These are phyloP conservation scores for Sepioteuthis lessoniana DNA, from an alignment of 2,888 invertebrate species.

Conservation along the genomic window DNA sequence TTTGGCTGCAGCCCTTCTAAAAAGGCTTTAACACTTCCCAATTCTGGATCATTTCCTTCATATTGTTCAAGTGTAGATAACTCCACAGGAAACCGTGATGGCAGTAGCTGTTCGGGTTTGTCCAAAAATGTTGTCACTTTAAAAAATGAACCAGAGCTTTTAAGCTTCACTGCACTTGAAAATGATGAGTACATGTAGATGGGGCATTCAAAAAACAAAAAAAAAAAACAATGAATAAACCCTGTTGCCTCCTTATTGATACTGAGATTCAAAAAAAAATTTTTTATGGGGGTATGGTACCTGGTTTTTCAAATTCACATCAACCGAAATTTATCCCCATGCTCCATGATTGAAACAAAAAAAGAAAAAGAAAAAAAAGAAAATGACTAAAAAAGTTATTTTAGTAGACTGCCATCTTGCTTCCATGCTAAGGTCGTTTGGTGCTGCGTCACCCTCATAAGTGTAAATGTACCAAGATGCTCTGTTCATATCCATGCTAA, in stretches of 20 bases:
- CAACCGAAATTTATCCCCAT: background rate
- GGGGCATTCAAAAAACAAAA: no score
- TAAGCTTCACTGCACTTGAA: constrained; percentile 55
- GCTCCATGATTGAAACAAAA: background rate
- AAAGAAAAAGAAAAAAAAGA: background rate
- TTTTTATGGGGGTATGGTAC: background rate
- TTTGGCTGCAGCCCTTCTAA: background rate
- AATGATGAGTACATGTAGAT: constrained; percentile 50
- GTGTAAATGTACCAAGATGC: constrained; percentile 4
- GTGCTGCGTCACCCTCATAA: background rate
- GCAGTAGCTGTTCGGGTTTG: background rate
- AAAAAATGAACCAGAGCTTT: constrained; percentile 56
- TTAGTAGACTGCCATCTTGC: background rate
- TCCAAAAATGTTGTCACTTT: constrained; percentile 55
- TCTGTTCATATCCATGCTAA: background rate
- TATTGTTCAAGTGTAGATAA: background rate
- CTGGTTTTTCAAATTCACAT: background rate
- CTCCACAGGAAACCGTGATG: background rate
- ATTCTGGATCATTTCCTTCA: background rate
- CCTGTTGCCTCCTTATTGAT: background rate
- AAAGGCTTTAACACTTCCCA: background rate
- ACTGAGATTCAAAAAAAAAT: background rate
- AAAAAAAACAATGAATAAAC: background rate
- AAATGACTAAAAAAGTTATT: background rate
- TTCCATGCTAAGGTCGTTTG: constrained; percentile 37